Evolutionary conservation across 2,113 vertebrate genomes (phyloP), one percentile per base, ranked within the genome.

Genomic region (Mastomys natalensis): DNA sequence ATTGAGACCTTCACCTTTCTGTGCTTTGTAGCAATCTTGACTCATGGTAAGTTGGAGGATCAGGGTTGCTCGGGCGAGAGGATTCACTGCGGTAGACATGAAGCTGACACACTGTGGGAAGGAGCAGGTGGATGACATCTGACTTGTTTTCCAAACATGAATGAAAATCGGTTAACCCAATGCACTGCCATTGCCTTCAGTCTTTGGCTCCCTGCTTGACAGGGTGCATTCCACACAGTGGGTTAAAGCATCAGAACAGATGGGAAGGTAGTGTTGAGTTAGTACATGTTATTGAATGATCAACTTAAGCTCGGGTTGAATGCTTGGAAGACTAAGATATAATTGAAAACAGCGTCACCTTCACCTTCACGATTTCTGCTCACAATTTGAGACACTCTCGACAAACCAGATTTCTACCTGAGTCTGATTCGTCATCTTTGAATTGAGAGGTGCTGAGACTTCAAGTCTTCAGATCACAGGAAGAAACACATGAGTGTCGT

Each of bases 11-110:
- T 98, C 66, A 1, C 98, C 92, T 1, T 95, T 81, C 94, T 96
- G 64, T 98, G 96, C 92, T 98, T 98, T 80, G 10, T 98, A 1
- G 55, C 99, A 87, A 55, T 97, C 7, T 0, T 97, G 1, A 78
- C 97, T 81, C 99, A 99, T 97, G 98, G 99, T 99, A 97, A 98
- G 89, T 9, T 6, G 3, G 1, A 0, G 1, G 4, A 15, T 3
- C 17, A 3, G 0, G 19, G 12, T 8, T 8, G 3, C 16, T 72
- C 7, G 60, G 48, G 29, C 0, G 19, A 40, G 21, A 26, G 37
- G 7, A 29, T 64, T 26, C 3, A 26, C 5, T 16, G 12, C 1
- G 1, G 10, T 1, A 2, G 22, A 72, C 6, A 1, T 15, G 21
- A 16, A 17, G 4, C 48, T 48, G 45, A 10, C 3, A 0, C 1